Evolutionary conservation across 1,140 invertebrate species (phyloP).

Genomic region (Nasonia giraulti): DNA sequence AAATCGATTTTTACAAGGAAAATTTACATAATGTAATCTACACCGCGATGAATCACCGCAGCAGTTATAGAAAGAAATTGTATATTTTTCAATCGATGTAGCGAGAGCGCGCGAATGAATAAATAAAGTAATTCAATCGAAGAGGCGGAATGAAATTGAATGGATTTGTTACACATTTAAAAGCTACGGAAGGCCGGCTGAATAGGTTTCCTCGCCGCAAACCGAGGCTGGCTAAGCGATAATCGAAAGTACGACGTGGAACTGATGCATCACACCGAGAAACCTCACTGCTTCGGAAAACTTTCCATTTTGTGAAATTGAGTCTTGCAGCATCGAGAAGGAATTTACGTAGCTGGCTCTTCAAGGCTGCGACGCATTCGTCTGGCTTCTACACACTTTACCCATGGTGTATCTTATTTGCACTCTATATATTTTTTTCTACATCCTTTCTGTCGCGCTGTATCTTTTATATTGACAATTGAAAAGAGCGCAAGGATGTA

Average conservation of each 20-base stretch:
- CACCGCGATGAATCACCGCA: too few species aligned
- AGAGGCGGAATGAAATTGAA: conserved; percentile 1
- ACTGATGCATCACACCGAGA: conserved; percentile 49
- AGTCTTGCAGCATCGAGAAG: conserved; percentile 42
- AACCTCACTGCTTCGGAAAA: conserved; percentile 32
- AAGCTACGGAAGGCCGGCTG: conserved; percentile 20
- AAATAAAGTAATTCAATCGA: not conserved
- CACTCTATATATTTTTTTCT: not conserved
- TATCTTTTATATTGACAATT: not conserved
- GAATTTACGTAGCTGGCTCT: conserved; percentile 28
- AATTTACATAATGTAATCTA: not conserved
- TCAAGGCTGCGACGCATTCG: conserved; percentile 8
- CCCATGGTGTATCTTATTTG: not conserved
- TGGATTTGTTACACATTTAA: conserved; percentile 17
- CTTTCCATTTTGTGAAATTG: conserved; percentile 48
- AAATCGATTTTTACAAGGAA: not conserved
- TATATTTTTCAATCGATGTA: not conserved
- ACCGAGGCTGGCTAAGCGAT: conserved; percentile 39
- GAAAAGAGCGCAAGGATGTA: not conserved
- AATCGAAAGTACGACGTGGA: conserved; percentile 42
- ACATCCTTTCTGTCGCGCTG: not conserved
- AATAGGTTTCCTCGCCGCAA: conserved; percentile 32
- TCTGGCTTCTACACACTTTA: conserved; percentile 31
- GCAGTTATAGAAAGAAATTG: not conserved
- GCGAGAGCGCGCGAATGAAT: not conserved